Percentiles rank a stretch among this genome's conserved stretches.
Conservation (phyloP, 2,888 invertebrate genomes). For the Calliphora vomitoria region DNA sequence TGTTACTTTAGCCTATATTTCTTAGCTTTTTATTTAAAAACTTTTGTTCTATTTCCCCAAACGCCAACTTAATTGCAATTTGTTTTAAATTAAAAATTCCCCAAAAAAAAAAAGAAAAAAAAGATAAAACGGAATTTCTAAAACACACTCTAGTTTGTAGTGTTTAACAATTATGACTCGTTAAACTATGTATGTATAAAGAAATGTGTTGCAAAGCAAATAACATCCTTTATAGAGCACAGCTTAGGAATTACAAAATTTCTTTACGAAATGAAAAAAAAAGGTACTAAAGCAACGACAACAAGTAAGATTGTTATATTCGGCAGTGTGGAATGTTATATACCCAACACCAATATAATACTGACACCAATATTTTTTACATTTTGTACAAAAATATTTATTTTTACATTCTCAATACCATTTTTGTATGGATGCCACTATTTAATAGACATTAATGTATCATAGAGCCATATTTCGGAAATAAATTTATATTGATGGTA, state of each 20-base stretch:
- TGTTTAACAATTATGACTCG: constrained; percentile 54
- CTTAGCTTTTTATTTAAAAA: neutral
- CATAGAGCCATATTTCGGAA: too few species aligned
- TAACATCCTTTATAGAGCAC: constrained; percentile 7
- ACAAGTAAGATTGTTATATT: too few species aligned
- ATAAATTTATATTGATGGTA: too few species aligned
- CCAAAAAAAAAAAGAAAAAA: neutral
- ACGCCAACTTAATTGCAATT: constrained; percentile 37
- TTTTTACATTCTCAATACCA: too few species aligned
- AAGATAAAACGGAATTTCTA: constrained; percentile 35
- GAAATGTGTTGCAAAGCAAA: constrained; percentile 38
- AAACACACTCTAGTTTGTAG: constrained; percentile 11
- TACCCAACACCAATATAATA: too few species aligned
- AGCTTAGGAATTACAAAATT: neutral
- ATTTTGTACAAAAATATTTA: too few species aligned
- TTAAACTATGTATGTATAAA: neutral
- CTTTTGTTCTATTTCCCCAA: neutral
- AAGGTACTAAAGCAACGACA: neutral
- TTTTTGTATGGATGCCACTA: too few species aligned
- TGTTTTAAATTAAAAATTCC: constrained; percentile 37
- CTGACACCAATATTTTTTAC: too few species aligned
- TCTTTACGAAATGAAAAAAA: neutral
- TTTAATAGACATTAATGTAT: too few species aligned
- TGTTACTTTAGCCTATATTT: too few species aligned
- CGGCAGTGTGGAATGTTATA: too few species aligned